Base-by-base conservation (phyloP, 2,113 vertebrate species). In the Xyliphius kryptos region DNA sequence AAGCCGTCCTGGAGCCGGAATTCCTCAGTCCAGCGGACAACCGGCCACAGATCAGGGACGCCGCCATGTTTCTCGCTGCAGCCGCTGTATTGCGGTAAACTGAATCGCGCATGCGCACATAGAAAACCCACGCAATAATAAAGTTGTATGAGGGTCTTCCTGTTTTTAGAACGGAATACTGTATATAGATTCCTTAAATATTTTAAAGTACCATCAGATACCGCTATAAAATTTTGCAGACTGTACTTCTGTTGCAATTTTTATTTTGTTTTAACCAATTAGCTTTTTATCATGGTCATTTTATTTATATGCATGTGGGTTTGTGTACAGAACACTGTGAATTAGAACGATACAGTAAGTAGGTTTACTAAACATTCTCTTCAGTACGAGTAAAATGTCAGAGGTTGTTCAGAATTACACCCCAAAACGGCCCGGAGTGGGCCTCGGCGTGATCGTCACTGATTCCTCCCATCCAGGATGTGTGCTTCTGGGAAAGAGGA, bases 11-110 rank as follows among this genome's bases (percentile, higher is more conserved):
- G 16, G 89, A 55, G 5, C 87, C 82, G 1, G 71, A 81, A 26
- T 78, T 84, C 76, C 88, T 82, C 50, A 95, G 79, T 53, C 86
- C 82, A 56, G 86, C 89, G 81, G 90, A 78, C 56, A 89, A 64
- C 74, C 93, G 87, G 85, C 89, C 77, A 72, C 83, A 91, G 67
- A 95, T 83, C 70, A 94, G 79, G 89, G 92, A 92, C 79, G 91
- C 81, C 87, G 93, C 94, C 94, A 96, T 97, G 76, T 86, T 87
- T 68, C 70, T 66, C 56, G 71, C 61, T 70, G 19, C 4, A 50
- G 26, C 61, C 53, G 41, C 66, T 47, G 64, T 20, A 32, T 55
- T 54, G 56, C 37, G 62, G n/a, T 68, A 73, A 54, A 74, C 69
- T 15, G 57, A 60, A 54, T 55, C 36, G 73, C 82, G 81, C 86